Conservation (phyloP, 2,797 vertebrate species). For the Coccyzus lansbergi region DNA sequence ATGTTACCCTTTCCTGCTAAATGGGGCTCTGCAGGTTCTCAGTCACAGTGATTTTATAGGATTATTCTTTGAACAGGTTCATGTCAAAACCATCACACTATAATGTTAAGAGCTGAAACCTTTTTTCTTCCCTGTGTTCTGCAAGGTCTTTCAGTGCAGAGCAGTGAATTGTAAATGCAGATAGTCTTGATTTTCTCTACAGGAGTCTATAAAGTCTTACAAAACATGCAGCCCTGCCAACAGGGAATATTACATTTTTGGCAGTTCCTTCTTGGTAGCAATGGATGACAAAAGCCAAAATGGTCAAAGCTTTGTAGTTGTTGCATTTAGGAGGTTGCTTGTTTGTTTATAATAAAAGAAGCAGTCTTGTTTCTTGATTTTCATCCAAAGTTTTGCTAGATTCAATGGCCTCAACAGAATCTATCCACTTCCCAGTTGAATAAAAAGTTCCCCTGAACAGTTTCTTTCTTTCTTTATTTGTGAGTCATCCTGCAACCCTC, state of each 20-base stretch:
- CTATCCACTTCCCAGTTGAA: neutral
- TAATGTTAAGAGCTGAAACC: neutral
- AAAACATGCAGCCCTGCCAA: slow-evolving; percentile 3
- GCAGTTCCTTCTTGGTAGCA: neutral
- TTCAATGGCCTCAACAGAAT: neutral
- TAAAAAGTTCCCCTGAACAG: neutral
- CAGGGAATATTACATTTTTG: neutral
- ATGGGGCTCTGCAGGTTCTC: neutral
- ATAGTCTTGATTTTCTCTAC: slow-evolving; percentile 32
- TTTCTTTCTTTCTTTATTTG: neutral
- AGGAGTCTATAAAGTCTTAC: neutral
- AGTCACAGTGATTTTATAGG: neutral
- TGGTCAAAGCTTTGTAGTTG: neutral
- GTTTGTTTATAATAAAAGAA: neutral
- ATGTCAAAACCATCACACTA: neutral
- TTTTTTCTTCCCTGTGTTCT: neutral
- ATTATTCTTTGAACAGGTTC: neutral
- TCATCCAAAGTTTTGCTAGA: neutral
- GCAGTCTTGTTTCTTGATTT: neutral
- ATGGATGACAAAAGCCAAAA: slow-evolving; percentile 8
- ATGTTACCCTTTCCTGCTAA: neutral
- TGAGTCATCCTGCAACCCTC: neutral
- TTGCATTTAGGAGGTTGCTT: neutral
- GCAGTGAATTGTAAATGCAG: neutral
- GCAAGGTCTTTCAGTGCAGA: neutral